A percentile compares a stretch with the other conserved stretches of the same genome.
Evolutionary conservation across 2,113 vertebrate genomes (phyloP).

Genomic region (Cichladusa arquata): DNA sequence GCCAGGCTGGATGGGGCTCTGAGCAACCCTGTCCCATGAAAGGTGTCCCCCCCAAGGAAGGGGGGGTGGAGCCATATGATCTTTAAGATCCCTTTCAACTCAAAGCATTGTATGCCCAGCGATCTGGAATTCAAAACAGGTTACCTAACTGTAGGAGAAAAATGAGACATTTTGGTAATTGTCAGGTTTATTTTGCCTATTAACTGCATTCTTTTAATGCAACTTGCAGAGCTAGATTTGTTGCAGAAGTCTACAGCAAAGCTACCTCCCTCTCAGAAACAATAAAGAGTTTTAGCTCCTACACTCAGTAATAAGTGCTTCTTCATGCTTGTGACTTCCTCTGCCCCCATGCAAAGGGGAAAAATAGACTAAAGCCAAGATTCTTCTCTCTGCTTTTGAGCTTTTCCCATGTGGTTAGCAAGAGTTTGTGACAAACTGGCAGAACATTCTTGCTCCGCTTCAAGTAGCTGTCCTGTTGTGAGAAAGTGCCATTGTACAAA

Average conservation of each 20-base stretch:
- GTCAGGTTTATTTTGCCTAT: background rate
- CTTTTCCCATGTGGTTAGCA: slow-evolving; percentile 4
- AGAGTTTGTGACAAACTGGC: slow-evolving; percentile 16
- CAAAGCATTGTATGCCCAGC: background rate
- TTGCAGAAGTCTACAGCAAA: background rate
- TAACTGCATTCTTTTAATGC: background rate
- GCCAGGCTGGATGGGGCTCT: background rate
- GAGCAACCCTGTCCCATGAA: background rate
- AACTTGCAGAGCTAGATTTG: background rate
- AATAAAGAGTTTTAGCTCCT: background rate
- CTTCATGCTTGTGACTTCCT: background rate
- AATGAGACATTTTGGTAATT: background rate
- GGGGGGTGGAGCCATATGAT: background rate
- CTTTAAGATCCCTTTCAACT: background rate
- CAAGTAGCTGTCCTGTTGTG: slow-evolving; percentile 33
- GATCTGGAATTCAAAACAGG: background rate
- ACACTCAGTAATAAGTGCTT: background rate
- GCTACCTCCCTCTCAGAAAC: background rate
- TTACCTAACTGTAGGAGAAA: background rate
- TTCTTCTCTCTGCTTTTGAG: background rate
- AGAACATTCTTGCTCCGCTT: background rate
- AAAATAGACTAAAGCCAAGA: background rate
- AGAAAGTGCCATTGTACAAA: slow-evolving; percentile 6
- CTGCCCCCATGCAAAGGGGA: background rate
- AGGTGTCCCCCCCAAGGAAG: background rate